Evolutionary conservation across 2,888 invertebrate species (phyloP).

Genomic region (Limnephilus marmoratus): DNA sequence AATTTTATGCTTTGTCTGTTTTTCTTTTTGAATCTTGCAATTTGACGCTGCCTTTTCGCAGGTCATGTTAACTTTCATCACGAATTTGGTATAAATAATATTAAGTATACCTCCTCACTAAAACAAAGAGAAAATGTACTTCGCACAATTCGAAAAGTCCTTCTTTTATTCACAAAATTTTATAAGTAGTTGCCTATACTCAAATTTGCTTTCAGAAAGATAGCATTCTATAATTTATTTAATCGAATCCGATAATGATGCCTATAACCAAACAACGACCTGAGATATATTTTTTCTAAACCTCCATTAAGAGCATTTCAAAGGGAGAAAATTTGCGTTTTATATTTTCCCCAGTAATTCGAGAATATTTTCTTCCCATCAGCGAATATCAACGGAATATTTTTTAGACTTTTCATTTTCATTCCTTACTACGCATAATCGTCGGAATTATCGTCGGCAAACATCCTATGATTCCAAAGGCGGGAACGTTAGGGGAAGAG

Average conservation of each 20-base stretch:
- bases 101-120: not conserved
- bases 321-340: slow-evolving; percentile 3
- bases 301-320: not conserved
- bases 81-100: not conserved
- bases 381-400: slow-evolving; percentile 41
- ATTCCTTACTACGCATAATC: slow-evolving; percentile 50
- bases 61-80: not conserved
- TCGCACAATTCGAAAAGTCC: not conserved
- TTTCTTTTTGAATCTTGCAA: not conserved
- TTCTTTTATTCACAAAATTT: not conserved
- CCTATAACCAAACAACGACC: not conserved
- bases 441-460: slow-evolving; percentile 47
- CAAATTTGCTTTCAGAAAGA: not conserved
- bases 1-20: slow-evolving; percentile 36
- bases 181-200: not conserved
- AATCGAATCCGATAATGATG: not conserved
- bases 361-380: slow-evolving; percentile 42
- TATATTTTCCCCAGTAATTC: slow-evolving; percentile 13
- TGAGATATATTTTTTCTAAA: not conserved
- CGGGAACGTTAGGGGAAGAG: slow-evolving; percentile 36
- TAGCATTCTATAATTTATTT: not conserved
- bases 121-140: not conserved
- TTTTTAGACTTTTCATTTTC: slow-evolving; percentile 46
- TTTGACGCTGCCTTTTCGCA: not conserved
- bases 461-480: slow-evolving; percentile 45